phyloP scores from a whole-genome alignment of 2,113 vertebrate species.

The Tautogolabrus adspersus region DNA sequence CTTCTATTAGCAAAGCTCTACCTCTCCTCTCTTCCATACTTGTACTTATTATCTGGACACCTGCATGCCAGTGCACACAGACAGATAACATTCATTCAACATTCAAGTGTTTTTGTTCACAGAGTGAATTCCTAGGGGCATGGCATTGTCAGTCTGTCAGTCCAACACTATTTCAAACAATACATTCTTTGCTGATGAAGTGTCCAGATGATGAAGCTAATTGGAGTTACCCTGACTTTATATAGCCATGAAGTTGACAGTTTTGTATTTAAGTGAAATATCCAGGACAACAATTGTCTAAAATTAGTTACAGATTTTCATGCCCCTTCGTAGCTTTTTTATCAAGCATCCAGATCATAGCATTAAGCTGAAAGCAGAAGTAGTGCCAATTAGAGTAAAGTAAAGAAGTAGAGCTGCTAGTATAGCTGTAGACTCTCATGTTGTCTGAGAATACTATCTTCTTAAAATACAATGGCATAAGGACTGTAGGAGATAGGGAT shows the following conservation, averaged over 20 bases:
- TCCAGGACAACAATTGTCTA: too few species aligned
- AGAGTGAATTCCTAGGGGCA: not conserved
- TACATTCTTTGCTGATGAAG: not conserved
- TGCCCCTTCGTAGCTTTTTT: too few species aligned
- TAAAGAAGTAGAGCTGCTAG: too few species aligned
- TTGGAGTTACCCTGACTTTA: too few species aligned
- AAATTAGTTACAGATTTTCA: too few species aligned
- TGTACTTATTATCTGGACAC: conserved; percentile 46
- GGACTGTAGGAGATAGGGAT: not conserved
- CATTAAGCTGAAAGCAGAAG: too few species aligned
- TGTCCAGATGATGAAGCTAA: not conserved
- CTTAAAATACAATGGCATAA: not conserved
- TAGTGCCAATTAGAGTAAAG: too few species aligned
- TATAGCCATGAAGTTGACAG: too few species aligned
- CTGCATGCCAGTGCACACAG: conserved; percentile 21
- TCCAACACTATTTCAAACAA: not conserved
- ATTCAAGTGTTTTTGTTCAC: not conserved
- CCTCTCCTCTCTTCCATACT: conserved; percentile 5
- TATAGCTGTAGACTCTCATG: not conserved
- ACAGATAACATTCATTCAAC: not conserved
- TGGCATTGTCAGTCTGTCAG: not conserved
- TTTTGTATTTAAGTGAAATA: too few species aligned
- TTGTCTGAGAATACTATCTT: not conserved
- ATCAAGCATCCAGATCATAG: too few species aligned
- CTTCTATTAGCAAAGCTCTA: conserved; percentile 39